Evolutionary conservation across 2,113 vertebrate species (phyloP).

Genomic region (Urocitellus parryii): DNA sequence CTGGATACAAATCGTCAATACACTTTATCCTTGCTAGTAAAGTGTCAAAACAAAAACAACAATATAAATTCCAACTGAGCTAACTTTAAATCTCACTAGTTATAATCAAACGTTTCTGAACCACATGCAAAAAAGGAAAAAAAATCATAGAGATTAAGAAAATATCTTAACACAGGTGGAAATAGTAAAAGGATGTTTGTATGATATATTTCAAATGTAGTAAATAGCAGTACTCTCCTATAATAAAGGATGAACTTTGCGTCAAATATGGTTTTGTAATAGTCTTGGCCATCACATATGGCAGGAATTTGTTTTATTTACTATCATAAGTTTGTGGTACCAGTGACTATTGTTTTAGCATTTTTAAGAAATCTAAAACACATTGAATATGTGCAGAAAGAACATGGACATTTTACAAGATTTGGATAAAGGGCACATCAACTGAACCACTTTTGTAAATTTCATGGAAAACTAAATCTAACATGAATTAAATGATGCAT

Average conservation of each 20-base stretch:
- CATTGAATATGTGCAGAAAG: neutral
- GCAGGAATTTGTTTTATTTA: neutral
- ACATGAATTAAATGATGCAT: neutral
- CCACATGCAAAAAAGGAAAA: neutral
- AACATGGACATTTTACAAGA: neutral
- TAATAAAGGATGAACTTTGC: constrained; percentile 41
- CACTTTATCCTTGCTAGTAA: neutral
- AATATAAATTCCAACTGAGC: neutral
- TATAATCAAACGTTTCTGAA: constrained; percentile 5
- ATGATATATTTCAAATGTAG: constrained; percentile 29
- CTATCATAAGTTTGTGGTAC: neutral
- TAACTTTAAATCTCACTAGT: neutral
- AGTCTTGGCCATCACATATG: neutral
- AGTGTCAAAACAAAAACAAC: neutral
- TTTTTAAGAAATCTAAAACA: neutral
- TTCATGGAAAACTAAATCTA: neutral
- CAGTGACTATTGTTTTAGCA: neutral
- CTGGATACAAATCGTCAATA: neutral
- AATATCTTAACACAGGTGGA: neutral
- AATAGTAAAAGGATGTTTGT: constrained; percentile 39
- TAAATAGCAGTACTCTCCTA: neutral
- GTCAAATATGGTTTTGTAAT: constrained; percentile 4
- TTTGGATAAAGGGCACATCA: neutral
- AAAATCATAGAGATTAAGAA: neutral
- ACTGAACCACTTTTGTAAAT: neutral